phyloP scores from a whole-genome alignment of 2,797 vertebrate genomes.

The Hemibagrus guttatus region DNA sequence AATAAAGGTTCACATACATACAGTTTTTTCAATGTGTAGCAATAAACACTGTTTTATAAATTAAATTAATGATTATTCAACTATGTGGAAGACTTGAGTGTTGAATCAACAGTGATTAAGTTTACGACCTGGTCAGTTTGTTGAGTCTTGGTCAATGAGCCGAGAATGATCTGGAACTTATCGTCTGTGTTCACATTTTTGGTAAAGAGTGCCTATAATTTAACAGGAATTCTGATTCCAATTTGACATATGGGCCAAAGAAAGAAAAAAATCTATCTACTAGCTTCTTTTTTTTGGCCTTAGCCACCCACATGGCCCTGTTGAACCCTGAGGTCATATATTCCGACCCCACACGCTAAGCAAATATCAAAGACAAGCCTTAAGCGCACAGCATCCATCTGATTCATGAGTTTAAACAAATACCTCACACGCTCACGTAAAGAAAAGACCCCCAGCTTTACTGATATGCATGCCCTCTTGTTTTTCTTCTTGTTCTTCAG shows the following conservation, averaged over 20 bases:
- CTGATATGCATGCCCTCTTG: not conserved
- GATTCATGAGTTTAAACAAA: conserved; percentile 38
- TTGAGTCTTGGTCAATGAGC: not conserved
- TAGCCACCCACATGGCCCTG: not conserved
- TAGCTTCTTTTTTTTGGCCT: not conserved
- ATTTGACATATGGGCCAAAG: not conserved
- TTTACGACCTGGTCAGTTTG: not conserved
- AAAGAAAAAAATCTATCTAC: not conserved
- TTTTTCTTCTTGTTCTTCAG: conserved; percentile 4
- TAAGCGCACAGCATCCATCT: not conserved
- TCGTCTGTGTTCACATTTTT: not conserved
- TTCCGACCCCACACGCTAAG: not conserved
- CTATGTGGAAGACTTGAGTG: not conserved
- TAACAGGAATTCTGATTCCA: not conserved
- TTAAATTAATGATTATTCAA: not conserved
- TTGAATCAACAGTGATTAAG: not conserved
- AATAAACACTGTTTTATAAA: not conserved
- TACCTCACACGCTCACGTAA: not conserved
- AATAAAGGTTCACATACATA: not conserved
- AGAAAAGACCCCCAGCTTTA: not conserved
- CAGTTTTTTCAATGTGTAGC: not conserved
- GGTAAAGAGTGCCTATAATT: not conserved
- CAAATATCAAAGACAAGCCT: conserved; percentile 8
- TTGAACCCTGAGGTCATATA: conserved; percentile 24
- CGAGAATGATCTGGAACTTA: not conserved